Conservation (phyloP, 2,113 vertebrate species). For the Irena cyanogastra region DNA sequence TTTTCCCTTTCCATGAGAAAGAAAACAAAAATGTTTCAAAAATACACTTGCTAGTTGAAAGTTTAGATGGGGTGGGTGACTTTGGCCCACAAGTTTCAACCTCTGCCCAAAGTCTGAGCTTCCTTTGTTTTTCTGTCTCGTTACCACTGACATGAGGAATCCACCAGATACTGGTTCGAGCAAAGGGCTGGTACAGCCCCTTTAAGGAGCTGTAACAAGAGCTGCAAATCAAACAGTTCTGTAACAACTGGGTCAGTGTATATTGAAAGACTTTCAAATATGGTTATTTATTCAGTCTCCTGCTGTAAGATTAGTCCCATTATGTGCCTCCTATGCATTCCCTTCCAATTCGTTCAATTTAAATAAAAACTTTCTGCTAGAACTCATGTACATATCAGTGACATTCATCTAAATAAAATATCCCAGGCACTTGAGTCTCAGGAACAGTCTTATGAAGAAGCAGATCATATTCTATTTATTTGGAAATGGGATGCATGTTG, state of each 20-base stretch:
- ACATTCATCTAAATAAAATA: conserved; percentile 38
- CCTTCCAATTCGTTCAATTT: neutral
- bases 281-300: conserved; percentile 6
- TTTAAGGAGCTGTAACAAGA: neutral
- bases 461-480: conserved; percentile 7
- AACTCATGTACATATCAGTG: neutral
- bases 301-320: neutral
- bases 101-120: neutral
- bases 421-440: neutral
- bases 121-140: neutral
- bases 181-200: neutral
- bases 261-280: neutral
- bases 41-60: neutral
- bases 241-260: neutral
- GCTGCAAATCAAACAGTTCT: neutral
- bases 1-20: neutral
- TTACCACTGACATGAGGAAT: neutral
- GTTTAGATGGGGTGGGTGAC: neutral
- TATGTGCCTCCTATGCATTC: neutral
- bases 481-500: conserved; percentile 42
- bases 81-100: neutral
- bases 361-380: conserved; percentile 12
- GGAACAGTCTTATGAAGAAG: conserved; percentile 15
- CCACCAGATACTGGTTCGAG: neutral
- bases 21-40: neutral